Conservation (phyloP, 2,888 invertebrate species). For the Drosophila seclusa region DNA sequence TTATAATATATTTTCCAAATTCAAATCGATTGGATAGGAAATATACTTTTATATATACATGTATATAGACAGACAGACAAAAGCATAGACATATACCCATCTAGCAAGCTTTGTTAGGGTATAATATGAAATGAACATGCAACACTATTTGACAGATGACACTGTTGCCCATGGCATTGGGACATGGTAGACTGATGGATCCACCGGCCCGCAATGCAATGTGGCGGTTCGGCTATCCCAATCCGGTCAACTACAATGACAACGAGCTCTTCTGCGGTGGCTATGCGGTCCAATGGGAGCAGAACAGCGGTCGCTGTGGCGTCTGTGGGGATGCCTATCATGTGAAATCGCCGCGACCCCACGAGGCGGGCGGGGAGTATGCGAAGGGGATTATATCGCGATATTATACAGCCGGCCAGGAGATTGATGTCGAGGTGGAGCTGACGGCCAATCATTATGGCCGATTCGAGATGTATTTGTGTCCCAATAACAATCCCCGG, state of each 20-base stretch:
- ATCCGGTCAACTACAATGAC: slow-evolving; percentile 97
- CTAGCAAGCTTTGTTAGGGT: background rate
- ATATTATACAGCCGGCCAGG: slow-evolving; percentile 93
- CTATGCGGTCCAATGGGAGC: slow-evolving; percentile 94
- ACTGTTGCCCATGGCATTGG: slow-evolving; percentile 85
- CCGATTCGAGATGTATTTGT: slow-evolving; percentile 93
- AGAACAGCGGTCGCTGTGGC: slow-evolving; percentile 94
- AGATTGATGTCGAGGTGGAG: slow-evolving; percentile 94
- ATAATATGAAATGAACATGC: background rate
- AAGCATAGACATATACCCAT: background rate
- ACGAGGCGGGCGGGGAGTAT: slow-evolving; percentile 94
- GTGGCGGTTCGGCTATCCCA: slow-evolving; percentile 98
- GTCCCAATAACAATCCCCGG: slow-evolving; percentile 93
- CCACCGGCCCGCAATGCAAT: slow-evolving; percentile 96
- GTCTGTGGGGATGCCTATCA: slow-evolving; percentile 95
- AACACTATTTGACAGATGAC: slow-evolving; percentile 14
- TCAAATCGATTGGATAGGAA: background rate
- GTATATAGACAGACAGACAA: background rate
- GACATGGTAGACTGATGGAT: slow-evolving; percentile 95
- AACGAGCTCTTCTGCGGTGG: slow-evolving; percentile 97
- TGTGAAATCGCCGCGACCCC: slow-evolving; percentile 89
- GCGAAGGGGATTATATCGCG: slow-evolving; percentile 94
- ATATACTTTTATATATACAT: background rate
- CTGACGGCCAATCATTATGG: slow-evolving; percentile 96
- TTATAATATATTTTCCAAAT: background rate